These are phyloP conservation scores for Listronotus bonariensis DNA, from an alignment of 1,140 invertebrate species.

Conservation along the genomic window DNA sequence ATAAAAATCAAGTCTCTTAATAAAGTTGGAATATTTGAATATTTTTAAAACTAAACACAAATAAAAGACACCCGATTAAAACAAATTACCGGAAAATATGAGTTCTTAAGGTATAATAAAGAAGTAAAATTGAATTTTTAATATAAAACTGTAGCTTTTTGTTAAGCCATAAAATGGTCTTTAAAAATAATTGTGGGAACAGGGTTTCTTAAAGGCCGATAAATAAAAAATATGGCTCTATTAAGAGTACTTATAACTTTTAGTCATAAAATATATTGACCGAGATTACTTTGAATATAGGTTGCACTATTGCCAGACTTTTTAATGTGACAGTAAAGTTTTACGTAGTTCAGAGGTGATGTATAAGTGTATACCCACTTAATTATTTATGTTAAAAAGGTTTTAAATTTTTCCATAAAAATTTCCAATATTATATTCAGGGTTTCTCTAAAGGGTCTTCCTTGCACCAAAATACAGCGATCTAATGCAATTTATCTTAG, in stretches of 20 bases:
- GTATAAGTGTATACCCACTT: too few relatives aligned
- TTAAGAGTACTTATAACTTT: slow-evolving; percentile 2
- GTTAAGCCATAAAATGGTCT: slow-evolving; percentile 1
- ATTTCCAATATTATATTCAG: too few relatives aligned
- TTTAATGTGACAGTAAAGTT: too few relatives aligned
- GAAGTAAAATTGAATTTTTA: slow-evolving; percentile 18
- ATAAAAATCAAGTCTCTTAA: too few relatives aligned
- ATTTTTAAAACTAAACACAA: too few relatives aligned
- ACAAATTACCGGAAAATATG: slow-evolving; percentile 21
- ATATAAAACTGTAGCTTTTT: slow-evolving; percentile 3
- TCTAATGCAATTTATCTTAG: too few relatives aligned
- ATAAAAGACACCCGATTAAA: slow-evolving; percentile 6
- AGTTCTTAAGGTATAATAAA: slow-evolving; percentile 10
- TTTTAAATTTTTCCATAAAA: too few relatives aligned
- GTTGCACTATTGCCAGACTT: not conserved
- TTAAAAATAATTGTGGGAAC: slow-evolving; percentile 7
- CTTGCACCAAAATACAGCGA: too few relatives aligned
- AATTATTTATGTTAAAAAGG: too few relatives aligned
- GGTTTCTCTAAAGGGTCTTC: too few relatives aligned
- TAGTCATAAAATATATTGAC: slow-evolving; percentile 4
- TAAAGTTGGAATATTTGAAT: too few relatives aligned
- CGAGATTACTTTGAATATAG: slow-evolving; percentile 3
- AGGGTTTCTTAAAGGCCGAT: not conserved
- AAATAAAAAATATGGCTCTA: slow-evolving; percentile 5
- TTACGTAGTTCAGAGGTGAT: too few relatives aligned